Percentiles rank a stretch among this genome's conserved stretches.
phyloP scores from a whole-genome alignment of 2,888 invertebrate species.

The Brachynemurus nebulosus region DNA sequence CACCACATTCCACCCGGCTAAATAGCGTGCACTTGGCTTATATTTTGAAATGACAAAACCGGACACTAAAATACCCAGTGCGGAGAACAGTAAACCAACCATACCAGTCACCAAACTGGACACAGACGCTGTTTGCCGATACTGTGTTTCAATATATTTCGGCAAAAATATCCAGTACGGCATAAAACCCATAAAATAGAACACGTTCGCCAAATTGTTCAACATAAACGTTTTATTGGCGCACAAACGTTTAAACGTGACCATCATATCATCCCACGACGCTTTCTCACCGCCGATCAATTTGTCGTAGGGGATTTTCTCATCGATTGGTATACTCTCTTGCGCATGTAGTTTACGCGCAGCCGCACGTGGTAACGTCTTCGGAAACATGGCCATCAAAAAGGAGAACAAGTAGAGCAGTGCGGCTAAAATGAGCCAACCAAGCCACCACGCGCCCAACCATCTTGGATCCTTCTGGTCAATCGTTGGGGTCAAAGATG shows the following conservation, averaged over 20 bases:
- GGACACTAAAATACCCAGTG: conserved; percentile 50
- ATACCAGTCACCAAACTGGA: conserved; percentile 63
- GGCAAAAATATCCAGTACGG: conserved; percentile 72
- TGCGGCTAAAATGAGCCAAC: conserved; percentile 49
- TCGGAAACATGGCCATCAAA: conserved; percentile 52
- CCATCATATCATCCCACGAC: conserved; percentile 45
- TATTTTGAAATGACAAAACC: conserved; percentile 51
- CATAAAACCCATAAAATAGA: conserved; percentile 56
- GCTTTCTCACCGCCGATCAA: too few relatives aligned
- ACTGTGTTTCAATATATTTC: conserved; percentile 73
- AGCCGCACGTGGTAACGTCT: conserved; percentile 49
- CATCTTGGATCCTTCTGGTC: conserved; percentile 55
- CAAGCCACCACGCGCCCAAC: conserved; percentile 77
- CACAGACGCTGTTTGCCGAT: conserved; percentile 57
- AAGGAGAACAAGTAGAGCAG: conserved; percentile 43
- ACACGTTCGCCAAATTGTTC: conserved; percentile 58
- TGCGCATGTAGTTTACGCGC: conserved; percentile 31
- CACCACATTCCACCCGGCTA: conserved; percentile 56
- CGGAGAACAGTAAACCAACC: conserved; percentile 53
- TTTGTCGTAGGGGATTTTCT: conserved; percentile 25
- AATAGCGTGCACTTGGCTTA: conserved; percentile 47
- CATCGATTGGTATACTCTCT: conserved; percentile 15
- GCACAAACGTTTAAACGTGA: conserved; percentile 45
- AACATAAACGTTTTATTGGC: conserved; percentile 54
- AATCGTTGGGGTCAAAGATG: conserved; percentile 47